A percentile compares a stretch with the other conserved stretches of the same genome.
phyloP scores from a whole-genome alignment of 2,797 vertebrate genomes.

The Scomberomorus guttatus region DNA sequence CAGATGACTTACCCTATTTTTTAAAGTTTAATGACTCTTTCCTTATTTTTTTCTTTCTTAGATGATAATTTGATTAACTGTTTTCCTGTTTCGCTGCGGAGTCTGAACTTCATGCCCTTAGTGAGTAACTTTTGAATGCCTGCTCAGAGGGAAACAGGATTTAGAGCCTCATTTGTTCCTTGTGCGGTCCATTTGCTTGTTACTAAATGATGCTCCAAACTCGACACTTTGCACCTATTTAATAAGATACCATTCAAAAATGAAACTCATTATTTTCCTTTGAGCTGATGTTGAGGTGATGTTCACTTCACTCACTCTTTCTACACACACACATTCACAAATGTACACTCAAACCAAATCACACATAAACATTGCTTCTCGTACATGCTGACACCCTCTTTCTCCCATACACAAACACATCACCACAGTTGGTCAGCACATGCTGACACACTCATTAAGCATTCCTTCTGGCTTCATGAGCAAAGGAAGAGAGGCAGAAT shows the following conservation, averaged over 20 bases:
- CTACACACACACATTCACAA: neutral
- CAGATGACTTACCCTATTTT: neutral
- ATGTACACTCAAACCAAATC: neutral
- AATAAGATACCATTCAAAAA: constrained; percentile 33
- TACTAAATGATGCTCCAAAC: constrained; percentile 28
- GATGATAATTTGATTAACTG: neutral
- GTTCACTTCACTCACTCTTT: constrained; percentile 9
- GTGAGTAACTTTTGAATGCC: neutral
- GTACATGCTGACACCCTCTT: constrained; percentile 28
- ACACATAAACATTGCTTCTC: constrained; percentile 6
- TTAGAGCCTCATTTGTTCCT: constrained; percentile 33
- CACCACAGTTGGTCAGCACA: constrained; percentile 45
- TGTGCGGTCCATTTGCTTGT: constrained; percentile 29
- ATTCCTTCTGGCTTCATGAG: constrained; percentile 54
- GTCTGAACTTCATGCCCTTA: neutral
- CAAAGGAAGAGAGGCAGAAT: constrained; percentile 38
- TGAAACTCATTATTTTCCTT: constrained; percentile 33
- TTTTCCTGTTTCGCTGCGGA: neutral
- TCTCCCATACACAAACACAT: constrained; percentile 29
- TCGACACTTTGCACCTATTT: constrained; percentile 49
- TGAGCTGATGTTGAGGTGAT: constrained; percentile 24
- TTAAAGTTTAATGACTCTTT: neutral
- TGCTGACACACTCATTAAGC: constrained; percentile 64
- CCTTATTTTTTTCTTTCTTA: neutral
- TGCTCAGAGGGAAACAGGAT: constrained; percentile 23